These are phyloP conservation scores for Coptodon bakossiorum DNA, from an alignment of 2,113 vertebrate genomes.

Conservation along the genomic window DNA sequence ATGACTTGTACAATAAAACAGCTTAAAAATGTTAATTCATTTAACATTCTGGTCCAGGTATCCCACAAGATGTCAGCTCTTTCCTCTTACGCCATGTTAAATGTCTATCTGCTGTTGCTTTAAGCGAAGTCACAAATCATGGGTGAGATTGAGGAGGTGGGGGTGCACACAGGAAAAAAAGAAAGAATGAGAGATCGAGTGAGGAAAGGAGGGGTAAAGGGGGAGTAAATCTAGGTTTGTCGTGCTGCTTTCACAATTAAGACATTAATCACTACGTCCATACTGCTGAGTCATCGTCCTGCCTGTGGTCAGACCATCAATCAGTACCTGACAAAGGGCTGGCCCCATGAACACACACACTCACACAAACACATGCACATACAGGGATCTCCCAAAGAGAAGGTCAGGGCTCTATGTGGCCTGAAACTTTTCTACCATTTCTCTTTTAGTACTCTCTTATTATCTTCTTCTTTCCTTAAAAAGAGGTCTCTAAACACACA, in stretches of 20 bases:
- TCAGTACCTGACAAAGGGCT: slow-evolving; percentile 46
- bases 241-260: slow-evolving; percentile 63
- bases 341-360: slow-evolving; percentile 24
- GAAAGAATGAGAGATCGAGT: background rate
- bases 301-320: slow-evolving; percentile 58
- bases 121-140: slow-evolving; percentile 15
- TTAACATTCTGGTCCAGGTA: background rate
- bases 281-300: slow-evolving; percentile 66
- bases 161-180: background rate
- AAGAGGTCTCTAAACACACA: background rate
- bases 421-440: background rate
- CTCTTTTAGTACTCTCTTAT: background rate
- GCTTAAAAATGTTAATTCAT: background rate
- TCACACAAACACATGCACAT: background rate
- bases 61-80: background rate
- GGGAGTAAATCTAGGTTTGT: slow-evolving; percentile 41
- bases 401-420: slow-evolving; percentile 9
- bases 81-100: background rate
- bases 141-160: background rate
- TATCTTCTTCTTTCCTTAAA: background rate
- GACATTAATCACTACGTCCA: slow-evolving; percentile 70
- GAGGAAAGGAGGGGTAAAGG: background rate
- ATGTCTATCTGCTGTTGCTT: background rate
- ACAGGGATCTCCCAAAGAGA: slow-evolving; percentile 1
- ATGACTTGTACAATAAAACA: background rate